Base-by-base conservation (phyloP, 1,140 invertebrate species). In the Caerostris darwini region DNA sequence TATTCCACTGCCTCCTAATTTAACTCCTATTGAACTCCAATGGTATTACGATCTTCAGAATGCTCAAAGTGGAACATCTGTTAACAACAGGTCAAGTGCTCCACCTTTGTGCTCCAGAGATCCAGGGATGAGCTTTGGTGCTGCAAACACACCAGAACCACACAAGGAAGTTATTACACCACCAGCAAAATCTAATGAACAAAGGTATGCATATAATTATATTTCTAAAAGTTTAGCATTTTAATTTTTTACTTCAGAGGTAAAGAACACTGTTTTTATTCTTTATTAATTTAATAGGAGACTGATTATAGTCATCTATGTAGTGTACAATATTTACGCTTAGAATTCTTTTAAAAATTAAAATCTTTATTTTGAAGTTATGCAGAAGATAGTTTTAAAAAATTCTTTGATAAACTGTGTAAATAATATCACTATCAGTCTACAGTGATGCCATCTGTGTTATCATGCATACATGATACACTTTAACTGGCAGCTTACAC, bases 1-100 rank as follows among this genome's bases (percentile, higher is more conserved):
- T 85, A 64, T 81, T 34, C 19, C 59, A 7, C 17, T 86, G 4
- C 56, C 67, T 7, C 12, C 89, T 12, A 83, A 92, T 53, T 64
- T 93, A 61, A 90, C 83, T 58, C 95, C 95, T 10, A 58, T 95
- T 3, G 95, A 95, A 59, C 34, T 95, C 12, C 94, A 95, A 64
- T 17, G 92, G 5, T 95, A 83, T 82, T 95, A 95, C 56, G 94
- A 95, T 58, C 56, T 94, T 57, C 85, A 93, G 14, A 19, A 53
- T 59, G 87, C 57, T 17, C 64, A 57, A 17, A 77, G 64, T 57
- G 90, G 67, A 56, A 77, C n/a, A 2, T 54, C 88, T 12, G 50
- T 19, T 10, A 19, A 57, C 14, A 54, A 77, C 56, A 82, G 57
- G 12, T 19, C 34, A 8, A 91, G 56, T 82, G 69, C 59, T 34